Evolutionary conservation across 2,113 vertebrate species (phyloP).

Genomic region (Siphamia tubifer): DNA sequence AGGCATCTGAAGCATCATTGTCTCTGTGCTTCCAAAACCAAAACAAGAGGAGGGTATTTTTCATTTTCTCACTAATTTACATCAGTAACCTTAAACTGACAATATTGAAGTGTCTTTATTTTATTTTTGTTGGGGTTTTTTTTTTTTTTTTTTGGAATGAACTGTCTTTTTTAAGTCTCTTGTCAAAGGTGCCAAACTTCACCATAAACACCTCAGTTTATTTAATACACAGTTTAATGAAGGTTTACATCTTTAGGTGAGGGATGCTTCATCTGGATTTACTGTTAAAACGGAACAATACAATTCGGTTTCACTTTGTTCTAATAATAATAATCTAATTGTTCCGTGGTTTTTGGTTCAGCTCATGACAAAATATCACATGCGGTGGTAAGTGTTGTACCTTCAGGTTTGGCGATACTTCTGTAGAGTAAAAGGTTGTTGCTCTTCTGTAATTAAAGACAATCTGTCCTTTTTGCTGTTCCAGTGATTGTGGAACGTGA

Average conservation of each 20-base stretch:
- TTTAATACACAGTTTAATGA: neutral
- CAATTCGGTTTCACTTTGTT: neutral
- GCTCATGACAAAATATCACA: slow-evolving; percentile 11
- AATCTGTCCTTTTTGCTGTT: slow-evolving; percentile 82
- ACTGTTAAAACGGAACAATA: slow-evolving; percentile 3
- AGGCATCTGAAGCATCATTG: slow-evolving; percentile 37
- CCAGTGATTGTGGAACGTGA: slow-evolving; percentile 82
- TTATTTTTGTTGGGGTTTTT: too few relatives aligned
- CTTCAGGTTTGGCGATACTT: slow-evolving; percentile 58
- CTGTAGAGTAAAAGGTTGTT: slow-evolving; percentile 71
- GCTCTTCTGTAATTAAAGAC: slow-evolving; percentile 80
- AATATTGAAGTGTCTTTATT: neutral
- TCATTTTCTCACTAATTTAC: slow-evolving; percentile 27
- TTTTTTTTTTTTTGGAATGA: too few relatives aligned
- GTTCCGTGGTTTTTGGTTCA: slow-evolving; percentile 9
- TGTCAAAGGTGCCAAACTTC: slow-evolving; percentile 5
- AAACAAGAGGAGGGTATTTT: slow-evolving; percentile 27
- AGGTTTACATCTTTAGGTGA: neutral
- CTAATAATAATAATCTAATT: slow-evolving; percentile 1
- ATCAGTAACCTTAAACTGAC: neutral
- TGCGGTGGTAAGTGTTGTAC: slow-evolving; percentile 45
- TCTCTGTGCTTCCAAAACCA: slow-evolving; percentile 53
- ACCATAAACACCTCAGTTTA: neutral
- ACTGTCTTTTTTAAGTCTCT: neutral
- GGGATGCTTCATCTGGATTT: neutral